Evolutionary conservation across 1,140 invertebrate genomes (phyloP), one percentile per base, ranked within the genome.

Genomic region (Lasioglossum albipes): DNA sequence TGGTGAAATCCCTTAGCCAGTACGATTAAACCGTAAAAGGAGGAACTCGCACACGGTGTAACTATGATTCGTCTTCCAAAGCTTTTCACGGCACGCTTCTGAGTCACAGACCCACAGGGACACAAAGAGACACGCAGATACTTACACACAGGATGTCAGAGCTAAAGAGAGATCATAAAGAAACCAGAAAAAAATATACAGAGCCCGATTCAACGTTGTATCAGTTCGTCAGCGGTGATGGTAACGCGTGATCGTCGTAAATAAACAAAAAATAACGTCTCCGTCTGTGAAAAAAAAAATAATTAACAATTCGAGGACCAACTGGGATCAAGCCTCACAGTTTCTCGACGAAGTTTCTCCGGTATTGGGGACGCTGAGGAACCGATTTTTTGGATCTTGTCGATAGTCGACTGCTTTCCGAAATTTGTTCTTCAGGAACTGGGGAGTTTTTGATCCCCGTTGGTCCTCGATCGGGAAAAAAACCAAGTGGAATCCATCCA

Each of bases 401-500:
- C 36, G 27, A 27, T 0, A 27, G 27, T 27, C 27, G 27, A 27
- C 27, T 0, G 27, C 1, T 27, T 27, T 27, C 1, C 36, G 36
- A 36, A 5, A 36, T 36, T 36, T 36, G 36, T 36, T 36, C 36
- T 36, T 36, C 9, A 49, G 12, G 45, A 49, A 12, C 45, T 13
- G 45, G 13, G 13, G 9, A 13, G 45, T 49, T 12, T 12, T 49
- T 49, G 16, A 57, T 62, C 27, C 75, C 57, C 61, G 81, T 86
- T 81, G 85, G n/a, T 87, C 62, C 57, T 69, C 22, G 57, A 59
- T 42, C 20, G 57, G 69, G 64, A 86, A 79, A 83, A 87, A 83
- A 87, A 87, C 84, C 87, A 92, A 90, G 88, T 90, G 80, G 88
- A 92, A 91, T 93, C 91, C 91, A 93, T 92, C 91, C 91, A 91